phyloP scores from a whole-genome alignment of 2,113 vertebrate genomes.

The Lepidothrix coronata region DNA sequence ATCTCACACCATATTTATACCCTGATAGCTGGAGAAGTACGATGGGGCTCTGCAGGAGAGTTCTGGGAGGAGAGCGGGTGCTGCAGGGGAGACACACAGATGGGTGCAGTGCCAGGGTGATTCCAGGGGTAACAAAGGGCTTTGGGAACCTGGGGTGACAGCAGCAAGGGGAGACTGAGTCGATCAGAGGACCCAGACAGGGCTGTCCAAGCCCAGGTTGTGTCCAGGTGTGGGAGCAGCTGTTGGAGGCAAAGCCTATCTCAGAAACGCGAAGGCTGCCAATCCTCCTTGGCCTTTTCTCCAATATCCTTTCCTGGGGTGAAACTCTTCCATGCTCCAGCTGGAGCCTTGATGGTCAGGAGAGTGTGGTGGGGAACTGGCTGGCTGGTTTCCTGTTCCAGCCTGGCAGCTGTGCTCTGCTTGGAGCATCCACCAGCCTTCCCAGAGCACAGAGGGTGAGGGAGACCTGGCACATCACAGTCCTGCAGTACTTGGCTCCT shows the following conservation, averaged over 20 bases:
- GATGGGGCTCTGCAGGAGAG: not conserved
- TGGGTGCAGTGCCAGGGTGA: not conserved
- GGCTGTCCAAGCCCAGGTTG: not conserved
- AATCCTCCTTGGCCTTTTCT: not conserved
- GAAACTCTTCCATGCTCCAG: not conserved
- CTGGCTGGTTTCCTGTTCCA: not conserved
- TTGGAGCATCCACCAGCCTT: not conserved
- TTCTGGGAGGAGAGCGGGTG: not conserved
- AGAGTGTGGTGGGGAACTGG: not conserved
- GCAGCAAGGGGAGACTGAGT: not conserved
- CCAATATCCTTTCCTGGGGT: not conserved
- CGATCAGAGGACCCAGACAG: not conserved
- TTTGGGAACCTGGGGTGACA: not conserved
- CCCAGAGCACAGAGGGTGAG: not conserved
- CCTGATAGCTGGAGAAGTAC: not conserved
- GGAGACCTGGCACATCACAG: not conserved
- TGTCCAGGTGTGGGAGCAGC: constrained; percentile 9
- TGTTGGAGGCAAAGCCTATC: not conserved
- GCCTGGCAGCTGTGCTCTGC: not conserved
- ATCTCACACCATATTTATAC: constrained; percentile 37
- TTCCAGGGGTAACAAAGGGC: accelerated
- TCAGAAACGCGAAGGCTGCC: not conserved
- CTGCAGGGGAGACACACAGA: not conserved
- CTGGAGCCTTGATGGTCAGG: not conserved
- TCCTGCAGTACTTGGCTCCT: not conserved